These are phyloP conservation scores for Aurelia sp. DNA, from an alignment of 30 jellyfish, hydroid and myxozoan genomes.

Conservation along the genomic window DNA sequence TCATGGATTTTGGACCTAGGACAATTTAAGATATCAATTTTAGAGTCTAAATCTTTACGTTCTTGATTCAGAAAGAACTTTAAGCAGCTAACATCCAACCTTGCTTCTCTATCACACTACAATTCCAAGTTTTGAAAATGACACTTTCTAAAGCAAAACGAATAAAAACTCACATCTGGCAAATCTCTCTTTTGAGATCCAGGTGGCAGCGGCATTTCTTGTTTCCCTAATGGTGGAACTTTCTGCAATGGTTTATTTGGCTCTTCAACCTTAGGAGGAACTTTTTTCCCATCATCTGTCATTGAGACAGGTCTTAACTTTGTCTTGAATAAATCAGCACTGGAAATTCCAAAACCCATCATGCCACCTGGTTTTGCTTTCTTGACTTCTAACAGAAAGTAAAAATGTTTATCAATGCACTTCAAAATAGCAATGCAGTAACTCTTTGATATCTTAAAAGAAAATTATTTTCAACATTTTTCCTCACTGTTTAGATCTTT, in stretches of 20 bases:
- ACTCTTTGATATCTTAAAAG: too few relatives aligned
- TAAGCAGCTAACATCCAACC: too few relatives aligned
- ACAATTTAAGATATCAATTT: too few relatives aligned
- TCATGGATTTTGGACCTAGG: too few relatives aligned
- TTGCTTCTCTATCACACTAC: too few relatives aligned
- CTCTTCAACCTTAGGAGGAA: slow-evolving; percentile 10
- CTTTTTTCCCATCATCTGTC: slow-evolving; percentile 16
- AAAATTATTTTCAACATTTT: too few relatives aligned
- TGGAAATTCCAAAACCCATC: slow-evolving; percentile 56
- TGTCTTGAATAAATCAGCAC: slow-evolving; percentile 50
- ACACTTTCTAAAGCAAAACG: not conserved
- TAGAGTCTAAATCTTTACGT: too few relatives aligned
- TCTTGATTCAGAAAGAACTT: too few relatives aligned
- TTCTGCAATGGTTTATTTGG: slow-evolving; percentile 33
- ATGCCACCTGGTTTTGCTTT: slow-evolving; percentile 43
- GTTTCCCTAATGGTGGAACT: slow-evolving; percentile 24
- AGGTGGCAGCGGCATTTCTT: slow-evolving; percentile 7
- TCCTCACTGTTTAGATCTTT: too few relatives aligned
- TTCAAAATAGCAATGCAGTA: not conserved
- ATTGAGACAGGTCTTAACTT: slow-evolving; percentile 59
- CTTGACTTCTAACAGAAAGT: slow-evolving; percentile 5
- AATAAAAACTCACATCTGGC: slow-evolving; percentile 19
- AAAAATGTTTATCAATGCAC: not conserved
- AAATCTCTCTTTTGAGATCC: slow-evolving; percentile 19
- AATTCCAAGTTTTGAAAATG: too few relatives aligned